phyloP scores from a whole-genome alignment of 1,140 invertebrate species.

The Chelonus insularis region DNA sequence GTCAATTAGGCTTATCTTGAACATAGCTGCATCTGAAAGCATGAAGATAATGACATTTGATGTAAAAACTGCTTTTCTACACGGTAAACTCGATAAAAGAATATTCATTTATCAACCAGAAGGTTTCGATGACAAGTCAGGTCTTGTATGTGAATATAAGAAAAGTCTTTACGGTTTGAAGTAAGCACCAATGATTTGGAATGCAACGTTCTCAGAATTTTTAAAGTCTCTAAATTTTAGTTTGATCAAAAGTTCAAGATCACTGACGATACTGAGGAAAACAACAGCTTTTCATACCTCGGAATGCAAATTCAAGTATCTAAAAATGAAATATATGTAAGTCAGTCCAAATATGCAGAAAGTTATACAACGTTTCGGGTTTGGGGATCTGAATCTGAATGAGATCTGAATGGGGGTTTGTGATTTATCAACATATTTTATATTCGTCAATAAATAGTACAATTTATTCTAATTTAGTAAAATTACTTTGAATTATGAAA shows the following conservation, averaged over 20 bases:
- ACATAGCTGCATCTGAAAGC: constrained; percentile 6
- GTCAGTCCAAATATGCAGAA: constrained; percentile 17
- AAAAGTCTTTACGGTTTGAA: constrained; percentile 31
- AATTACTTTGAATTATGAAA: too few species aligned
- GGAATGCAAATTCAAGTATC: too few species aligned
- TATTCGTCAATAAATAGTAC: too few species aligned
- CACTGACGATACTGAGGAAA: too few species aligned
- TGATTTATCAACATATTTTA: too few species aligned
- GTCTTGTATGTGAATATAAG: constrained; percentile 20
- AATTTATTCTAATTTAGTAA: too few species aligned
- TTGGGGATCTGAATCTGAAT: constrained; percentile 28
- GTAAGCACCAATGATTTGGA: constrained; percentile 28
- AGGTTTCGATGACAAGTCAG: constrained; percentile 30
- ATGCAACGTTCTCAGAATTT: constrained; percentile 24
- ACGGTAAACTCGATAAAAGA: constrained; percentile 45
- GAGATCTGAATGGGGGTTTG: too few species aligned
- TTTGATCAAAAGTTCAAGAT: neutral
- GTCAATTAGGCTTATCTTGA: neutral
- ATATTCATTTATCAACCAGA: constrained; percentile 48
- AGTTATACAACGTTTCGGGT: constrained; percentile 33
- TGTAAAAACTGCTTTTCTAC: constrained; percentile 50
- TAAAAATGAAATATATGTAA: constrained; percentile 21
- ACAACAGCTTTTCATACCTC: too few species aligned
- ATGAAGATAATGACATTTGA: constrained; percentile 49
- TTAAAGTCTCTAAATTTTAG: constrained; percentile 14